Evolutionary conservation across 2,113 vertebrate species (phyloP).

Genomic region (Pituophis catenifer): DNA sequence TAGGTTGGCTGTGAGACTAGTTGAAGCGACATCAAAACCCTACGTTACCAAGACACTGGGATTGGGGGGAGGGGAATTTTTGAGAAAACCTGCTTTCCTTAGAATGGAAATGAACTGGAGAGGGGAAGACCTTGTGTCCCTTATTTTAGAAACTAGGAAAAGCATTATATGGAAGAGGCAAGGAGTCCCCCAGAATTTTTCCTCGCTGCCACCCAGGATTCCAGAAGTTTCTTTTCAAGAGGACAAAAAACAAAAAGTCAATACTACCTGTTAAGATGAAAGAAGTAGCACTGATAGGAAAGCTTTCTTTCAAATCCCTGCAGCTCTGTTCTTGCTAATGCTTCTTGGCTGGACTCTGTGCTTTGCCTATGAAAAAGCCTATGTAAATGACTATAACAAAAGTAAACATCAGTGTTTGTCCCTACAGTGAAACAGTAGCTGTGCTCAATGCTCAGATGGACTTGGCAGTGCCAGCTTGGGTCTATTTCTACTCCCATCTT

Average conservation of each 20-base stretch:
- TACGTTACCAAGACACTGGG: neutral
- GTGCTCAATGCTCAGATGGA: neutral
- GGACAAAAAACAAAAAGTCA: neutral
- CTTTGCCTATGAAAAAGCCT: neutral
- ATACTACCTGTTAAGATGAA: neutral
- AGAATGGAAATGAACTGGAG: neutral
- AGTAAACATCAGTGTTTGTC: neutral
- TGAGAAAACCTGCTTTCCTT: neutral
- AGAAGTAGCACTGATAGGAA: neutral
- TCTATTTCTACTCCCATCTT: neutral
- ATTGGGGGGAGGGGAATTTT: accelerated
- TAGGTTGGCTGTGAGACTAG: neutral
- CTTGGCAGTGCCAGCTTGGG: neutral
- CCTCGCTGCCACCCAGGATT: neutral
- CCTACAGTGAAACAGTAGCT: neutral
- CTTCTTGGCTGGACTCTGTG: neutral
- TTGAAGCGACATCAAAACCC: neutral
- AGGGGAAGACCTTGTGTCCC: neutral
- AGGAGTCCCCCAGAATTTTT: neutral
- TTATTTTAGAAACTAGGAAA: neutral
- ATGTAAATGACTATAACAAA: neutral
- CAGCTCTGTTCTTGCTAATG: neutral
- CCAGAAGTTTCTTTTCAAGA: neutral
- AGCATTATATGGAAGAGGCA: neutral
- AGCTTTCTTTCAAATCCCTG: neutral